Conservation (phyloP, 2,888 invertebrate species). For the Caenorhabditis afra region DNA sequence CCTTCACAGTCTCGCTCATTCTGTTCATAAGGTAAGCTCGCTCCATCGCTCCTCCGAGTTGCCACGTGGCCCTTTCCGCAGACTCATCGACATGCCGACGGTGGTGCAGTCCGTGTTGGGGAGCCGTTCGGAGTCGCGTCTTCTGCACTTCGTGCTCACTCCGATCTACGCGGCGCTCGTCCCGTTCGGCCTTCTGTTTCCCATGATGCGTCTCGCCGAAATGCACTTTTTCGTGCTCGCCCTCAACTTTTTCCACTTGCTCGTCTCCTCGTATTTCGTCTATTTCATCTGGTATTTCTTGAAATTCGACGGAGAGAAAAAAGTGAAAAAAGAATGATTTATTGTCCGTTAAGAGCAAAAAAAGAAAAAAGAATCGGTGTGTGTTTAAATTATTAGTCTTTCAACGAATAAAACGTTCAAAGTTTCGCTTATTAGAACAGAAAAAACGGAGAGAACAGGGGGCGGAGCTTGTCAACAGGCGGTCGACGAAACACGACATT, state of each 20-base stretch:
- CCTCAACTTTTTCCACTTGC: conserved; percentile 42
- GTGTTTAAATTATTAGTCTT: conserved; percentile 10
- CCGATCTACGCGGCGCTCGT: conserved; percentile 46
- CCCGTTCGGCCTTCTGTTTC: conserved; percentile 38
- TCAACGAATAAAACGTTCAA: conserved; percentile 11
- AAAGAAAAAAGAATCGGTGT: conserved; percentile 10
- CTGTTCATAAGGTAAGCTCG: conserved; percentile 40
- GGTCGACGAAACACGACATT: conserved; percentile 36
- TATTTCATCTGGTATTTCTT: conserved; percentile 36
- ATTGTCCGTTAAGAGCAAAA: not conserved
- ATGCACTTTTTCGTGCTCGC: conserved; percentile 53
- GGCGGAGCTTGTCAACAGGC: conserved; percentile 9
- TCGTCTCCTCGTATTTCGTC: conserved; percentile 26
- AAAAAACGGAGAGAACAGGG: not conserved
- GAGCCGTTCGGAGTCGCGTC: not conserved
- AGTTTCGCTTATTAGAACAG: conserved; percentile 13
- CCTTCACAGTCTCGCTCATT: conserved; percentile 37
- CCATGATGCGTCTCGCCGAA: conserved; percentile 58
- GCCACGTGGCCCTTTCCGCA: not conserved
- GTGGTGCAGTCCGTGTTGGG: conserved; percentile 22
- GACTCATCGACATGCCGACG: conserved; percentile 35
- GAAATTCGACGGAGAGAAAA: conserved; percentile 24
- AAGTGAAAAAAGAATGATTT: conserved; percentile 18
- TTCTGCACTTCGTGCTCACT: conserved; percentile 29
- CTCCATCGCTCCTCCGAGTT: not conserved